Evolutionary conservation across 2,888 invertebrate genomes (phyloP).

Genomic region (Andrena bucephala): DNA sequence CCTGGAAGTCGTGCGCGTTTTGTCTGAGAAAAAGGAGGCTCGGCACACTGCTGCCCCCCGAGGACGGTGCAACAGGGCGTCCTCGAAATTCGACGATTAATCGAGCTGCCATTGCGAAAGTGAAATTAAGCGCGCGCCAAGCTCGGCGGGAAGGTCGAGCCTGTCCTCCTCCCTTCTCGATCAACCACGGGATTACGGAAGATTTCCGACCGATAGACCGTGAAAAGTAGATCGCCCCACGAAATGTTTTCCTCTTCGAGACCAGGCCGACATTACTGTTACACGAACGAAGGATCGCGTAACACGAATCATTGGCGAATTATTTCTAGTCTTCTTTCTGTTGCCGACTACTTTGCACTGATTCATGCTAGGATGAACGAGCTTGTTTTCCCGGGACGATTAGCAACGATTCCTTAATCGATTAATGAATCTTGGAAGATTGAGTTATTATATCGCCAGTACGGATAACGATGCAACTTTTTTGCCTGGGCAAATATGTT

Average conservation of each 20-base stretch:
- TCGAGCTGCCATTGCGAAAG: constrained; percentile 72
- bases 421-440: constrained; percentile 43
- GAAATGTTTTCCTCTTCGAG: constrained; percentile 40
- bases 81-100: constrained; percentile 72
- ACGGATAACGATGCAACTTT: neutral
- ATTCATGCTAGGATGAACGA: neutral
- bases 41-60: neutral
- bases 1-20: too few relatives aligned
- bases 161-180: constrained; percentile 57
- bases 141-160: constrained; percentile 63
- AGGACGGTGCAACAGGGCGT: constrained; percentile 51
- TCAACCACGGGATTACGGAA: constrained; percentile 57
- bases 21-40: neutral
- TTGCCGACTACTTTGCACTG: neutral
- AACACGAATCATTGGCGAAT: neutral
- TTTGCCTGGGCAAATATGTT: constrained; percentile 26
- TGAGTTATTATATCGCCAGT: constrained; percentile 42
- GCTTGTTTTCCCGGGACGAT: constrained; percentile 8
- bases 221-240: constrained; percentile 63
- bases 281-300: neutral
- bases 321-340: neutral
- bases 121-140: constrained; percentile 69
- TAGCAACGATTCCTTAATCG: constrained; percentile 14
- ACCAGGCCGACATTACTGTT: neutral
- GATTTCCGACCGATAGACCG: constrained; percentile 59